These are phyloP conservation scores for Cantharis nigra DNA, from an alignment of 2,888 invertebrate species.

Conservation along the genomic window DNA sequence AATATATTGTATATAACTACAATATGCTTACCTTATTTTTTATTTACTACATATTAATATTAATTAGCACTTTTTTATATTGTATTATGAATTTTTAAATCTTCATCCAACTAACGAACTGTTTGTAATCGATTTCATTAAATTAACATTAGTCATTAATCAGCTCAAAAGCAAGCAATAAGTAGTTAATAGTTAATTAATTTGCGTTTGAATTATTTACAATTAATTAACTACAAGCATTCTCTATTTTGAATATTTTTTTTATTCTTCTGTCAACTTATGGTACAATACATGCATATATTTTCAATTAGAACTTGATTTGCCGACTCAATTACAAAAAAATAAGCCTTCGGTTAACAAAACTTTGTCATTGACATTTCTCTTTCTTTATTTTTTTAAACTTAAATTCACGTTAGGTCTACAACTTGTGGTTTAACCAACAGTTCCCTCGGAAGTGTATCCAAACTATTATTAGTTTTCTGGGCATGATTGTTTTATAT, in stretches of 20 bases:
- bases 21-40: background rate
- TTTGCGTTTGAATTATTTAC: conserved; percentile 9
- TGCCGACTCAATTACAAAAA: background rate
- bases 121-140: background rate
- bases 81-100: background rate
- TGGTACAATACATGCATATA: background rate
- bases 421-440: background rate
- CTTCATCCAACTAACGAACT: background rate
- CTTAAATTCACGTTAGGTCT: no score
- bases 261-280: background rate
- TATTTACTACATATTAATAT: background rate
- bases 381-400: no score
- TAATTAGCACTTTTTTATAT: background rate
- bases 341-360: background rate
- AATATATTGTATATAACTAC: no score
- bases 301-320: no score
- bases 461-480: no score
- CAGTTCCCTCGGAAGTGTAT: background rate
- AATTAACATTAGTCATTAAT: conserved; percentile 5
- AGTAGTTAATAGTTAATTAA: conserved; percentile 12
- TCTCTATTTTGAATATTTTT: background rate
- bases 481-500: no score
- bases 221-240: conserved; percentile 9
- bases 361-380: no score
- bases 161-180: background rate